Base-by-base conservation (phyloP, 2,888 invertebrate species). In the Drosophila longiperda region DNA sequence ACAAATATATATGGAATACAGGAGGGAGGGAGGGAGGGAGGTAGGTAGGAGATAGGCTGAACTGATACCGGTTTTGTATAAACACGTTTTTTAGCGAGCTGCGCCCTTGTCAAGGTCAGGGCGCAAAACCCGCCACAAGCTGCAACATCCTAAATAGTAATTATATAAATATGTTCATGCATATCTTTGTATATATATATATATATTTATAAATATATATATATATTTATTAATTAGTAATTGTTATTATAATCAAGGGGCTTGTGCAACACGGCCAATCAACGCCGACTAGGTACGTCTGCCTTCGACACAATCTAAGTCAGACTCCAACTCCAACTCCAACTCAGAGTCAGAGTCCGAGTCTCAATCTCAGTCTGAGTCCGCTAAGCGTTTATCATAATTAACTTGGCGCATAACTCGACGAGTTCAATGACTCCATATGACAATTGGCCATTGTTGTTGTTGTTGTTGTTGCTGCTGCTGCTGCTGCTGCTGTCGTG, bases 41-140 rank as follows among this genome's bases (percentile, higher is more conserved):
- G 40, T 15, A 20, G 48, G 34, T 15, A 26, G 20, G 26, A 26
- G 48, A 48, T 49, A 20, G 34, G 36, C n/a, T 17, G 50, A 59
- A 57, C 45, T 64, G 32, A 63, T 60, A 83, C 86, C 88, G 86
- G 85, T 85, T 78, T 82, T 42, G 57, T 59, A 66, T 65, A 80
- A 85, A 83, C 83, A 86, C 69, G 84, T 87, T 80, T 80, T 62
- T 23, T 29, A 54, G 62, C 57, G 66, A 66, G 73, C 79, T 86
- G 83, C 88, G 85, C 85, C 88, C 88, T 86, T 87, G 85, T 78
- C 85, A 85, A 85, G 85, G 85, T 85, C 83, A 80, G 49, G 32
- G 62, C 49, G 20, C 59, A 63, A 36, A 12, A 17, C 50, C 17
- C 15, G 52, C 50, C 50, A 29, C 60, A 20, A 49, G 53, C 34